Evolutionary conservation across 2,888 invertebrate genomes (phyloP).

Genomic region (Orchesella flavescens): DNA sequence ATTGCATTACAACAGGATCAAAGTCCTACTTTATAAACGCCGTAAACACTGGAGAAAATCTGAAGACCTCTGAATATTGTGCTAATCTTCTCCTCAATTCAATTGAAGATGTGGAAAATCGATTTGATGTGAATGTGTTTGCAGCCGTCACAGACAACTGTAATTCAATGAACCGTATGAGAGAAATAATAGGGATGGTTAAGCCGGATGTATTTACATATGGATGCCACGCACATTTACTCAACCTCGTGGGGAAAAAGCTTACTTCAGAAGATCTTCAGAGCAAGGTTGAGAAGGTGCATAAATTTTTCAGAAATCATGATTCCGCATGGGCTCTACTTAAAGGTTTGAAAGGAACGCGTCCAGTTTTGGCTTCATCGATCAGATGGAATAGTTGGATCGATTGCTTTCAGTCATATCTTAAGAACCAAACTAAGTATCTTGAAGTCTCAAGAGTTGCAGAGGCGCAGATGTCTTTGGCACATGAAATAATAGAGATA

Average conservation of each 20-base stretch:
- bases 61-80: slow-evolving; percentile 45
- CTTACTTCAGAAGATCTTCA: slow-evolving; percentile 29
- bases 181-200: background rate
- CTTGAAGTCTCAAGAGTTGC: slow-evolving; percentile 38
- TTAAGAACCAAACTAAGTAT: slow-evolving; percentile 40
- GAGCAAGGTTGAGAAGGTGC: slow-evolving; percentile 29
- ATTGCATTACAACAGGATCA: slow-evolving; percentile 26
- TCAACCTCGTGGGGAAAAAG: slow-evolving; percentile 57
- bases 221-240: slow-evolving; percentile 57
- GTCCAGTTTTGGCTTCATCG: slow-evolving; percentile 42
- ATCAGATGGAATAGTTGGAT: slow-evolving; percentile 59
- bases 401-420: slow-evolving; percentile 38
- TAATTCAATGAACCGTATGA: slow-evolving; percentile 49
- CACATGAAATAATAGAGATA: background rate
- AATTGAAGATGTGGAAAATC: background rate
- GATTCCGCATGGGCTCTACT: slow-evolving; percentile 25
- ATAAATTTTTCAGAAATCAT: slow-evolving; percentile 46
- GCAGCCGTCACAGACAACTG: slow-evolving; percentile 62
- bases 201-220: slow-evolving; percentile 43
- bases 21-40: slow-evolving; percentile 40
- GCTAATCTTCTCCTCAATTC: background rate
- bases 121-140: slow-evolving; percentile 20
- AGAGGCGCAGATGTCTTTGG: background rate
- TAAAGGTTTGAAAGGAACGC: slow-evolving; percentile 21
- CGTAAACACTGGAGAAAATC: slow-evolving; percentile 1